Percentiles rank a stretch among this genome's conserved stretches.
Evolutionary conservation across 1,140 invertebrate genomes (phyloP).

Genomic region (Colletes gigas): DNA sequence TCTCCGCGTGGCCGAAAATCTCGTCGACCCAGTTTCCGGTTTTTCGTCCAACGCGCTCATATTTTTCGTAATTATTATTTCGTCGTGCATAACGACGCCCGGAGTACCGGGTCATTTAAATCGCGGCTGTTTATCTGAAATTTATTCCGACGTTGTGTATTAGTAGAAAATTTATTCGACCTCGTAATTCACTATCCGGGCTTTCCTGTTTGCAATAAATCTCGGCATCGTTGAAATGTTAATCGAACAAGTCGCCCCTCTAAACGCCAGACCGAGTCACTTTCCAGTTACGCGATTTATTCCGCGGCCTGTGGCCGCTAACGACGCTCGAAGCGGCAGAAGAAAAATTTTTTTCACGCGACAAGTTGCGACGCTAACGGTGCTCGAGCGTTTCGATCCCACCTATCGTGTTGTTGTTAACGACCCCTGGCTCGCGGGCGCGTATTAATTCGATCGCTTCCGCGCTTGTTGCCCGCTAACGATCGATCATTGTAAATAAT

Average conservation of each 20-base stretch:
- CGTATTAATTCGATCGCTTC: slow-evolving; percentile 44
- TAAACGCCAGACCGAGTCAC: not conserved
- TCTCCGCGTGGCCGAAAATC: not conserved
- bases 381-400: too few species aligned
- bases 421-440: slow-evolving; percentile 14
- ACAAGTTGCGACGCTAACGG: not conserved
- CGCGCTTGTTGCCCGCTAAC: slow-evolving; percentile 19
- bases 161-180: slow-evolving; percentile 13
- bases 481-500: slow-evolving; percentile 59
- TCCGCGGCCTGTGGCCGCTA: not conserved
- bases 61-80: not conserved
- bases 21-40: slow-evolving; percentile 6
- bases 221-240: slow-evolving; percentile 36
- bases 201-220: slow-evolving; percentile 39
- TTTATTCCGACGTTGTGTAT: slow-evolving; percentile 22
- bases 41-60: not conserved
- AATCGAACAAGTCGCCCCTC: slow-evolving; percentile 4
- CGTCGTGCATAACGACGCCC: not conserved
- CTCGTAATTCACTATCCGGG: slow-evolving; percentile 7
- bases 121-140: slow-evolving; percentile 17
- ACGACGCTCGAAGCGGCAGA: too few species aligned
- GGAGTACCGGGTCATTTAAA: not conserved
- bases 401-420: not conserved
- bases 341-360: not conserved
- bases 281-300: slow-evolving; percentile 3